These are phyloP conservation scores for Oceanites oceanicus DNA, from an alignment of 2,113 vertebrate genomes.

Conservation along the genomic window DNA sequence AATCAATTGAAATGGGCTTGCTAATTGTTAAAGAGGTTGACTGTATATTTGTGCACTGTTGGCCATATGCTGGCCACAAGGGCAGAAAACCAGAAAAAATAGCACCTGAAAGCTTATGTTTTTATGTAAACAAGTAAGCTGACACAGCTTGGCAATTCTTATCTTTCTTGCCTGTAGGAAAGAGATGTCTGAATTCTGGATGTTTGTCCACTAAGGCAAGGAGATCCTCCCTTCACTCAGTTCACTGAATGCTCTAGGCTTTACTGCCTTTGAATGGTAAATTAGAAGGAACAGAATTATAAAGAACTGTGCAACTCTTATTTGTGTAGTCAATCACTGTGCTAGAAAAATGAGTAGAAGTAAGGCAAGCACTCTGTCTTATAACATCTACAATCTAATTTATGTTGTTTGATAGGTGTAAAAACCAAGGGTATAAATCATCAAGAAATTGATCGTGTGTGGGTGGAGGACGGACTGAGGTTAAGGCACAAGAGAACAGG, in stretches of 20 bases:
- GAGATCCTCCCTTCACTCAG: not conserved
- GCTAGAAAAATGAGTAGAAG: not conserved
- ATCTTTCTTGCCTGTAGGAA: not conserved
- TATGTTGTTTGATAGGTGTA: not conserved
- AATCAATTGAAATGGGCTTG: not conserved
- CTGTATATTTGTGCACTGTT: not conserved
- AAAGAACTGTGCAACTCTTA: not conserved
- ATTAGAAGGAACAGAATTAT: not conserved
- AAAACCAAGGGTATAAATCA: not conserved
- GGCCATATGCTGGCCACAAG: not conserved
- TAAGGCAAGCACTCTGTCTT: not conserved
- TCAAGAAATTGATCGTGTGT: not conserved
- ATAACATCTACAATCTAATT: not conserved
- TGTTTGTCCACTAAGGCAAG: not conserved
- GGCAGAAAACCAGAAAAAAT: not conserved
- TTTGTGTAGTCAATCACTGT: not conserved
- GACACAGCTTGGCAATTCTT: not conserved
- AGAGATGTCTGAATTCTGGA: not conserved
- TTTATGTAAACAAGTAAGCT: not conserved
- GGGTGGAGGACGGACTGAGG: not conserved
- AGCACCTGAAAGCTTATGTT: not conserved
- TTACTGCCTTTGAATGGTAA: not conserved
- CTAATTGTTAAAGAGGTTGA: not conserved
- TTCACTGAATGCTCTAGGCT: not conserved
- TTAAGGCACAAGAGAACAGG: not conserved